Percentiles rank a stretch among this genome's conserved stretches.
Evolutionary conservation across 2,113 vertebrate species (phyloP).

Genomic region (Sardina pilchardus): DNA sequence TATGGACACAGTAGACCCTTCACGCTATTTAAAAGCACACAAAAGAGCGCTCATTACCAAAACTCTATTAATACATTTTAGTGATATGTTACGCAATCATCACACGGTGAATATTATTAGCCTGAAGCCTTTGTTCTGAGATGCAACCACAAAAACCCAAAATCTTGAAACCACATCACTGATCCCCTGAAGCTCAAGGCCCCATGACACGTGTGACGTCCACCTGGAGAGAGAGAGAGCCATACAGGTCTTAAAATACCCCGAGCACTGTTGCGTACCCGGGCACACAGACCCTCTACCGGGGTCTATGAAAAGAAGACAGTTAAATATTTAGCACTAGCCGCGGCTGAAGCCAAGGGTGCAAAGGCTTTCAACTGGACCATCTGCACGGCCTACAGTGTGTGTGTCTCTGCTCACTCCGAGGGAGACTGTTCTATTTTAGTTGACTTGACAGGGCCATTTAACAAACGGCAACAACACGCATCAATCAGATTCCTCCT

Average conservation of each 20-base stretch:
- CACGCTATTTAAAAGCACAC: constrained; percentile 10
- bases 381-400: background rate
- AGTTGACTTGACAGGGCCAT: constrained; percentile 24
- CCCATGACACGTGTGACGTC: background rate
- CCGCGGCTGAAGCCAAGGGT: background rate
- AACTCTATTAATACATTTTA: constrained; percentile 15
- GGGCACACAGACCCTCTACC: background rate
- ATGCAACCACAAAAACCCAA: background rate
- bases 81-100: background rate
- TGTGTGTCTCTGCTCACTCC: constrained; percentile 2
- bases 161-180: background rate
- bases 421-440: constrained; percentile 36
- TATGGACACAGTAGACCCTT: background rate
- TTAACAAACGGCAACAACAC: constrained; percentile 28
- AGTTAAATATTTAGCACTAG: constrained; percentile 33
- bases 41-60: background rate
- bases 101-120: background rate
- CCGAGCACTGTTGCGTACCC: background rate
- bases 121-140: background rate
- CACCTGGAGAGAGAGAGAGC: background rate
- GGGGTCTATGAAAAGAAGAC: constrained; percentile 24
- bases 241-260: background rate
- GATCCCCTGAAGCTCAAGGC: background rate
- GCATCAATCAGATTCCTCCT: background rate
- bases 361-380: constrained; percentile 17